phyloP scores from a whole-genome alignment of 2,888 invertebrate species.

The Phortica okadai region DNA sequence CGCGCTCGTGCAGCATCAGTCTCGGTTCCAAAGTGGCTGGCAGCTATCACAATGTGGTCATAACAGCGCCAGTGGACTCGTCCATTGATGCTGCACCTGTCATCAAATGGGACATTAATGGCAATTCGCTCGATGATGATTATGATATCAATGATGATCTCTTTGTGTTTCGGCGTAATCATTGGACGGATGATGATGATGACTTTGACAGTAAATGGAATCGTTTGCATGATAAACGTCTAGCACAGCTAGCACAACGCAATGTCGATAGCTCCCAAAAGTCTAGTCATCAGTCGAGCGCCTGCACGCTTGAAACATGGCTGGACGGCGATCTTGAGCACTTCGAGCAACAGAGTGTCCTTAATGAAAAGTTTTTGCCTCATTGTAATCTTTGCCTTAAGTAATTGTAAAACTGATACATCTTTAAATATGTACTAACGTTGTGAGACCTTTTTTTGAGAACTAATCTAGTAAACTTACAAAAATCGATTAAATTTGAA shows the following conservation, averaged over 20 bases:
- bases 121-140: conserved; percentile 68
- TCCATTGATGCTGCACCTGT: conserved; percentile 60
- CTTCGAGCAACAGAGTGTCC: conserved; percentile 38
- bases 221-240: conserved; percentile 54
- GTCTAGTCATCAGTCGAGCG: conserved; percentile 74
- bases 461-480: conserved; percentile 29
- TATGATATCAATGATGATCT: conserved; percentile 21
- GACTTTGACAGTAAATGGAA: conserved; percentile 68
- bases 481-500: not conserved
- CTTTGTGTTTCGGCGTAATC: conserved; percentile 49
- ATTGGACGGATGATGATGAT: conserved; percentile 36
- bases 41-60: conserved; percentile 69
- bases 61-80: conserved; percentile 64
- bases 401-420: conserved; percentile 54
- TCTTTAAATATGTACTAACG: conserved; percentile 30
- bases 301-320: conserved; percentile 76
- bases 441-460: conserved; percentile 46
- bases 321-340: conserved; percentile 71
- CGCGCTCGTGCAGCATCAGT: conserved; percentile 65
- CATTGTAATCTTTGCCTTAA: conserved; percentile 65
- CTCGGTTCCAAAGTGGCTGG: conserved; percentile 68
- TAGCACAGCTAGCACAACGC: conserved; percentile 37
- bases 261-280: conserved; percentile 56
- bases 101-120: conserved; percentile 74
- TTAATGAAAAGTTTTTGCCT: conserved; percentile 27